A percentile compares a stretch with the other conserved stretches of the same genome.
Conservation (phyloP, 2,888 invertebrate species). For the Griposia aprilina region DNA sequence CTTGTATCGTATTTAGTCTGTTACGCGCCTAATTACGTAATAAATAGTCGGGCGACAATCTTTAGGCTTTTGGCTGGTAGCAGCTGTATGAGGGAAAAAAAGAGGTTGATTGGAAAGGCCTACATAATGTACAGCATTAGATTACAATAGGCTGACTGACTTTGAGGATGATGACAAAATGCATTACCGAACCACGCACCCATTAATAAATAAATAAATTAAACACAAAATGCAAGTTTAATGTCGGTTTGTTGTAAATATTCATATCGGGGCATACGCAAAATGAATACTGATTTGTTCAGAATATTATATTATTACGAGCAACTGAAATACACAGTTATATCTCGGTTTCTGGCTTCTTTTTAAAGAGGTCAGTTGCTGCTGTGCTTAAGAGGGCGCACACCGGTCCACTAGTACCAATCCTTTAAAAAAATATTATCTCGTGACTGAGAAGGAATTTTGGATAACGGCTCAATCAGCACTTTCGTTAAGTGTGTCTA, state of each 20-base stretch:
- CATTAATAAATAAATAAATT: slow-evolving; percentile 13
- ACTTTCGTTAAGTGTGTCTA: too few relatives aligned
- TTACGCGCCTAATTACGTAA: not conserved
- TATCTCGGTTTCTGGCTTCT: slow-evolving; percentile 31
- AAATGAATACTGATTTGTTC: slow-evolving; percentile 60
- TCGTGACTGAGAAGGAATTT: too few relatives aligned
- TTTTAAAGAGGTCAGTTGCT: slow-evolving; percentile 48
- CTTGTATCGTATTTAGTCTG: not conserved
- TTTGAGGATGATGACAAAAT: slow-evolving; percentile 4
- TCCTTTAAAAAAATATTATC: too few relatives aligned
- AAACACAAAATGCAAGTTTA: slow-evolving; percentile 28
- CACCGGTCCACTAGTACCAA: too few relatives aligned
- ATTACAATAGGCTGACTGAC: not conserved
- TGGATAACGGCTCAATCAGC: too few relatives aligned
- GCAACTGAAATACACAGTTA: slow-evolving; percentile 29
- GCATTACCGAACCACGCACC: not conserved
- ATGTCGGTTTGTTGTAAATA: slow-evolving; percentile 44
- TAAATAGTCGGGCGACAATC: too few relatives aligned
- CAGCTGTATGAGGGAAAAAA: not conserved
- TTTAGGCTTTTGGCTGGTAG: not conserved
- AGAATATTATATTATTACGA: slow-evolving; percentile 46
- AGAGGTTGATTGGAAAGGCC: not conserved
- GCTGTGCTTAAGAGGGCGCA: too few relatives aligned
- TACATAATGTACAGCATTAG: not conserved
- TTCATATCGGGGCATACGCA: slow-evolving; percentile 37